Conservation (phyloP, 1,140 invertebrate species). For the Drosophila subobscura region DNA sequence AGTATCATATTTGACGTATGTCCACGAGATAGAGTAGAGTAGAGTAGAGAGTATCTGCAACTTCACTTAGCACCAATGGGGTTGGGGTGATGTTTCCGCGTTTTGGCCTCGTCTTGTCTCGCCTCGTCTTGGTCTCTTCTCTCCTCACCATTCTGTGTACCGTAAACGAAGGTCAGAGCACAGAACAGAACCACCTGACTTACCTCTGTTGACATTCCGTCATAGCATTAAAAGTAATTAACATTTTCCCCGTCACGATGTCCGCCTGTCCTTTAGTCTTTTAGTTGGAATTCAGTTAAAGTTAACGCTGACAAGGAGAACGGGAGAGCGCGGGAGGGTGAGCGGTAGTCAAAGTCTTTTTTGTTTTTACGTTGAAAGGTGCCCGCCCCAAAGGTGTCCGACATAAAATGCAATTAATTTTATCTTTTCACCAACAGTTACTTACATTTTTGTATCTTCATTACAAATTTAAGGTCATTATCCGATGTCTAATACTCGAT, state of each 20-base stretch:
- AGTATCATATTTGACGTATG: too few relatives aligned
- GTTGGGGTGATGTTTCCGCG: too few relatives aligned
- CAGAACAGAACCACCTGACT: background rate
- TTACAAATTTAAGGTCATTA: conserved; percentile 23
- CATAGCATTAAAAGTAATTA: conserved; percentile 71
- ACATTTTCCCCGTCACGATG: conserved; percentile 41
- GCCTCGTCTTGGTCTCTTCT: background rate
- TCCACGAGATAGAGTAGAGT: too few relatives aligned
- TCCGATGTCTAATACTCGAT: conserved; percentile 14
- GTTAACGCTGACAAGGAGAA: conserved; percentile 1
- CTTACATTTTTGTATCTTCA: background rate
- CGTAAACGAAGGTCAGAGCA: conserved; percentile 18
- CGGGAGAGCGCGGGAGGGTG: too few relatives aligned
- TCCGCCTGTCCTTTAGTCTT: background rate
- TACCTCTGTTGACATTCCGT: conserved; percentile 59
- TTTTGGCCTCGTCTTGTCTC: too few relatives aligned
- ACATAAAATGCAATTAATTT: conserved; percentile 45
- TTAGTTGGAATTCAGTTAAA: conserved; percentile 16
- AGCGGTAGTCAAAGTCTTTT: conserved; percentile 19
- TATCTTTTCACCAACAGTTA: background rate
- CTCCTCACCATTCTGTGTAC: background rate
- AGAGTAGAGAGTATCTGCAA: too few relatives aligned
- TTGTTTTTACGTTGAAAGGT: conserved; percentile 1
- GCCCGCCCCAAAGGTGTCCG: conserved; percentile 29
- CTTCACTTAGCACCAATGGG: too few relatives aligned